phyloP scores from a whole-genome alignment of 1,140 invertebrate species.

The Contarinia nasturtii region DNA sequence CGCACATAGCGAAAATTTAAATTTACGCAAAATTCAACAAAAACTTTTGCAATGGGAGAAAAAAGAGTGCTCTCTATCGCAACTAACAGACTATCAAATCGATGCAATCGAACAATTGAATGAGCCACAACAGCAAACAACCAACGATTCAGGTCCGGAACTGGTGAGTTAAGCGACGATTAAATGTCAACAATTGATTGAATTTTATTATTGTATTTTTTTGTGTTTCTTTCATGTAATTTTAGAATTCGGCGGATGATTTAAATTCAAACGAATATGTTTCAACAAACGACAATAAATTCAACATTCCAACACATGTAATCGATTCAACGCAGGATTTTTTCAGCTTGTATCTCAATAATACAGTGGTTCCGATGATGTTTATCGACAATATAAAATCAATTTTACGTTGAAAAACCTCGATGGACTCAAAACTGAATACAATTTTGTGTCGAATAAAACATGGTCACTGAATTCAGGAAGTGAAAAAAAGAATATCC shows the following conservation, averaged over 20 bases:
- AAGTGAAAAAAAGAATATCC: constrained; percentile 80
- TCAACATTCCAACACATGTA: neutral
- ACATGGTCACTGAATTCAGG: constrained; percentile 76
- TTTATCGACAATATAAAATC: constrained; percentile 52
- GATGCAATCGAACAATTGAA: constrained; percentile 53
- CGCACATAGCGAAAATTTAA: constrained; percentile 28
- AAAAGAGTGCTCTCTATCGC: constrained; percentile 49
- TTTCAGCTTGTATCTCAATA: constrained; percentile 43
- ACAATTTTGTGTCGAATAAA: constrained; percentile 70
- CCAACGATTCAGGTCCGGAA: constrained; percentile 11
- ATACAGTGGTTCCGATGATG: constrained; percentile 38
- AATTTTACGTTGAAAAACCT: constrained; percentile 50
- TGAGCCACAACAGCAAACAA: constrained; percentile 10
- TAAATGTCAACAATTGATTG: neutral
- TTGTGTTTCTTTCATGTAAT: neutral
- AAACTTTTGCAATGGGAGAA: constrained; percentile 64
- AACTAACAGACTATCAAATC: constrained; percentile 49
- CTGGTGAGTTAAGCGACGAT: constrained; percentile 14
- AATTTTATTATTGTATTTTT: neutral
- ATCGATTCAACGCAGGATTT: constrained; percentile 31
- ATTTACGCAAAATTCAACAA: constrained; percentile 37
- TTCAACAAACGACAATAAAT: neutral
- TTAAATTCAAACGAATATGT: constrained; percentile 6
- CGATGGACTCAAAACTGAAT: constrained; percentile 49
- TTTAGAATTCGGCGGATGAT: constrained; percentile 8